Base-by-base conservation (phyloP, 30 jellyfish, hydroid and myxozoan genomes). In the Hydractinia echinata region DNA sequence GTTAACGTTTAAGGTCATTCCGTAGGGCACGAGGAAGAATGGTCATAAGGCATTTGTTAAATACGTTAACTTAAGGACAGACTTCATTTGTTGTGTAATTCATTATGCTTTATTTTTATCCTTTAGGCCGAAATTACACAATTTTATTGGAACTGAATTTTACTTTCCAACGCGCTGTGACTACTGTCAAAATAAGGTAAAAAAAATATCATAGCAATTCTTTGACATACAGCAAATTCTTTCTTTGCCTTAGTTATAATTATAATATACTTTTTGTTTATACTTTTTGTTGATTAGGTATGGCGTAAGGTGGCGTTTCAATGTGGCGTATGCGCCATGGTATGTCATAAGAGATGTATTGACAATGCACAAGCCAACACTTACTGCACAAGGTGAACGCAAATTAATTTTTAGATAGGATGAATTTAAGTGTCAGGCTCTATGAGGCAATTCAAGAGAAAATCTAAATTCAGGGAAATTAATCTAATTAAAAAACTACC, bases 261-360 rank as follows among this genome's bases (percentile, higher is more conserved):
- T 66, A 18, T 62, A 13, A 20, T 15, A 4, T 71, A 4, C 8
- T 44, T 72, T 7, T 72, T 58, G 16, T 58, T 8, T 48, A 50
- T n/a, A 13, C 14, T n/a, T 5, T 62, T 66, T 60, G 6, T 69
- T 44, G 10, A 44, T 74, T 68, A 91, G 97, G 95, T 91, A n/a
- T 91, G 97, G 97, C 87, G 96, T 18, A 91, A 91, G 72, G 87
- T 90, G 18, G 95, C 97, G 0, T 82, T 82, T 53, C 97, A 91
- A 66, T 91, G 97, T 60, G 90, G 91, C 14, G 96, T 91, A 5
- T 91, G 97, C 79, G 94, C 96, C 1, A 91, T 91, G 97, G 77
- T 91, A 13, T 91, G 88, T 64, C 97, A 91, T 66, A 91, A 91
- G 73, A 85, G 87, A 86, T 91, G 97, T 81, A 61, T 86, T 71